phyloP scores from a whole-genome alignment of 35 echinoderm and acorn worm species.

The Amphiura filiformis region DNA sequence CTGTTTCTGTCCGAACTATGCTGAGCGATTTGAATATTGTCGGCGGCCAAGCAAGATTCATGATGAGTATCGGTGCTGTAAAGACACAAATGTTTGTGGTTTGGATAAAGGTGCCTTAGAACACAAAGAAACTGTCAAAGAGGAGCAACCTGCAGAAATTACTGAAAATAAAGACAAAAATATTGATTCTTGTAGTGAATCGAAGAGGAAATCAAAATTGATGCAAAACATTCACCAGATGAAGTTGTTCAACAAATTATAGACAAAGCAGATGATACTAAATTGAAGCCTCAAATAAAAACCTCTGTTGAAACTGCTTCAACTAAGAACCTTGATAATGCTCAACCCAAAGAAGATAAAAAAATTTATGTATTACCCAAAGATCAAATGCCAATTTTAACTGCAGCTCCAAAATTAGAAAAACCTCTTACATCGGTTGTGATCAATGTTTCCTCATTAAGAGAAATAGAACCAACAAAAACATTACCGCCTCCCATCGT shows the following conservation, averaged over 20 bases:
- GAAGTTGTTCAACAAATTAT: too few species aligned
- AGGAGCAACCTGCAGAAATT: too few species aligned
- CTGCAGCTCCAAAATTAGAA: not conserved
- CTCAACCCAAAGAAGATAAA: not conserved
- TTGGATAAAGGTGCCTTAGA: not conserved
- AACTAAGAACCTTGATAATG: not conserved
- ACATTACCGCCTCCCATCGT: not conserved
- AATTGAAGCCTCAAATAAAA: not conserved
- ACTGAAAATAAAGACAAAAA: too few species aligned
- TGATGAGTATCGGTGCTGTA: constrained; percentile 12
- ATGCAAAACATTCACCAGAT: too few species aligned
- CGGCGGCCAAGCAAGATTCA: not conserved
- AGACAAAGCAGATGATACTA: too few species aligned
- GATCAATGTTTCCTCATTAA: not conserved
- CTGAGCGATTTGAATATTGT: constrained; percentile 29
- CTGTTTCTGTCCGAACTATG: constrained; percentile 41
- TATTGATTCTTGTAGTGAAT: too few species aligned
- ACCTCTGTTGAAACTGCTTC: not conserved
- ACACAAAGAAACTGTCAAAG: not conserved
- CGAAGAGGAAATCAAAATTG: too few species aligned
- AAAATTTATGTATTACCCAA: not conserved
- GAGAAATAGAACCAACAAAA: not conserved
- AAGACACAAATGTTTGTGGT: not conserved
- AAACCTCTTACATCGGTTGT: not conserved
- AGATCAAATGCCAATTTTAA: not conserved